Evolutionary conservation across 2,888 invertebrate species (phyloP), one percentile per base, ranked within the genome.

Genomic region (Labia minor): DNA sequence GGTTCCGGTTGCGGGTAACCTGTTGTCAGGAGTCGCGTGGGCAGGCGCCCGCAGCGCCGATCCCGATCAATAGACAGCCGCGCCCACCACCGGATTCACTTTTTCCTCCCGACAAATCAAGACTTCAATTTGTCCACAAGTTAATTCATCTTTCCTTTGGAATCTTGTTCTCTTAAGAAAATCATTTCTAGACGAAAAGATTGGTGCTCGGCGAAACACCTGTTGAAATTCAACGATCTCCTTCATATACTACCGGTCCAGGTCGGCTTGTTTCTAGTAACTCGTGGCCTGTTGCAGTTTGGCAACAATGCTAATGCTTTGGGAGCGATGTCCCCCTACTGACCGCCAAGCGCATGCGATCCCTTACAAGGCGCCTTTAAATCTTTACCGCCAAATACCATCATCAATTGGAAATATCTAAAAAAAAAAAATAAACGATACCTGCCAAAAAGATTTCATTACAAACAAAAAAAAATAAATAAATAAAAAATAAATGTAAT

Each of bases 331-430:
- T 67, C 61, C 49, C 37, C 37, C 64, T 37, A 16, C 61, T 20
- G 21, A 21, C 49, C 18, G 16, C 20, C 10, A 66, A 62, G 37
- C 74, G 70, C 72, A 69, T 70, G 70, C 71, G 72, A 74, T 72
- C 72, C 72, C 72, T 70, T 71, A 70, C 73, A 73, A 49, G 63
- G 21, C 67, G 67, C 37, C 62, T 68, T 72, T 73, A 76, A 78
- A 79, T 78, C 80, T 78, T 78, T 80, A 79, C 79, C 80, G 79
- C 73, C 72, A 70, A 72, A 74, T 72, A 72, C 71, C 69, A 72
- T n/a, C n/a, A n/a, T n/a, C n/a, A n/a, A n/a, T n/a, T n/a, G n/a
- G n/a, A n/a, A n/a, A n/a, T n/a, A n/a, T n/a, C n/a, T n/a, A n/a
- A n/a, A n/a, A n/a, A n/a, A n/a, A n/a, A n/a, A n/a, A n/a, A n/a